phyloP scores from a whole-genome alignment of 1,140 invertebrate genomes.

The Cyphomyrmex costatus region DNA sequence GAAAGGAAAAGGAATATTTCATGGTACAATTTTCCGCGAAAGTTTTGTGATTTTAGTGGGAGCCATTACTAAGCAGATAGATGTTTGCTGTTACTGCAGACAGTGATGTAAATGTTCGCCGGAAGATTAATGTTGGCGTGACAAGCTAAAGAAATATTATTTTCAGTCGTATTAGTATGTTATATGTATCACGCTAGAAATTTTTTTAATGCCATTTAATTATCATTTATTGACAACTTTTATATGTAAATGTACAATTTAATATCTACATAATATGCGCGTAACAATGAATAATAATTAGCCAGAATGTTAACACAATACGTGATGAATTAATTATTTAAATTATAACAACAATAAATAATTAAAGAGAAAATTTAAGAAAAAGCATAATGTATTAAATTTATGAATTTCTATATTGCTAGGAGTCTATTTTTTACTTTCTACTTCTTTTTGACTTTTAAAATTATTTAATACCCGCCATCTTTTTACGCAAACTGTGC shows the following conservation, averaged over 20 bases:
- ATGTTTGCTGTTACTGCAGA: slow-evolving; percentile 13
- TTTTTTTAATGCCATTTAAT: neutral
- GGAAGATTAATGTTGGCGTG: slow-evolving; percentile 23
- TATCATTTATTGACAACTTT: neutral
- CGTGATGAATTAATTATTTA: neutral
- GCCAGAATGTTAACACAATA: neutral
- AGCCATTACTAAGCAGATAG: neutral
- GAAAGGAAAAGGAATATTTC: neutral
- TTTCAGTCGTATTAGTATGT: neutral
- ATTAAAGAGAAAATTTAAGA: neutral
- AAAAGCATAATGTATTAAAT: neutral
- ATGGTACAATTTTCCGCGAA: neutral
- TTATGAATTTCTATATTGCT: neutral
- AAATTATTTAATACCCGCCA: neutral
- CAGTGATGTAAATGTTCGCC: neutral
- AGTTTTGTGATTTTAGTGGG: neutral
- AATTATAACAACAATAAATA: neutral
- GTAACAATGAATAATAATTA: neutral
- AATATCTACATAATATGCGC: neutral
- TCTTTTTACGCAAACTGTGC: slow-evolving; percentile 7
- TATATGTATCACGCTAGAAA: neutral
- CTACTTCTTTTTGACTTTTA: neutral
- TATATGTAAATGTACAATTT: neutral
- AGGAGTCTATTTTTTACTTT: neutral
- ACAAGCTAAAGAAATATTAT: slow-evolving; percentile 29